Percentiles rank a stretch among this genome's conserved stretches.
Conservation (phyloP, 2,888 invertebrate species). For the Rhagophthalmus giganteus region DNA sequence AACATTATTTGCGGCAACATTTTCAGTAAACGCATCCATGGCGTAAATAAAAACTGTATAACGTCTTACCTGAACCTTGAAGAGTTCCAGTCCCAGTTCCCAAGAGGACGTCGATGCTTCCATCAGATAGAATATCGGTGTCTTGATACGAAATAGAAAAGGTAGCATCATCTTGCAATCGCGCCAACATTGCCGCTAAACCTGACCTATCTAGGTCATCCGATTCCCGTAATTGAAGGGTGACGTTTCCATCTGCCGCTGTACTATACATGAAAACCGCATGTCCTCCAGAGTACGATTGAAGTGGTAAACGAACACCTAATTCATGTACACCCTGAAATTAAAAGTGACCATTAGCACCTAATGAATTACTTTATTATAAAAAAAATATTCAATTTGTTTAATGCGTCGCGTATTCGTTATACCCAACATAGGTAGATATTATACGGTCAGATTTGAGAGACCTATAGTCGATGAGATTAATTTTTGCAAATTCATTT, state of each 20-base stretch:
- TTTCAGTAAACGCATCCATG: neutral
- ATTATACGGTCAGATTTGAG: too few relatives aligned
- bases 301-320: slow-evolving; percentile 58
- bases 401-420: too few relatives aligned
- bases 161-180: slow-evolving; percentile 65
- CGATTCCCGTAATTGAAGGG: slow-evolving; percentile 66
- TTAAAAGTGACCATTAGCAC: neutral
- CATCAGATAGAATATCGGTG: slow-evolving; percentile 72
- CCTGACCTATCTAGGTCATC: slow-evolving; percentile 56
- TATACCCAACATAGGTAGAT: too few relatives aligned
- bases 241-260: slow-evolving; percentile 66
- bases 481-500: too few relatives aligned
- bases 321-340: slow-evolving; percentile 54
- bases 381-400: too few relatives aligned
- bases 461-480: too few relatives aligned
- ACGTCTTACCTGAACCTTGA: slow-evolving; percentile 45
- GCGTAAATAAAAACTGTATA: slow-evolving; percentile 10
- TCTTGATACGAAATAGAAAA: slow-evolving; percentile 76
- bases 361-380: too few relatives aligned
- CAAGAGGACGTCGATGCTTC: slow-evolving; percentile 59
- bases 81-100: slow-evolving; percentile 63
- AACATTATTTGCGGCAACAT: neutral
- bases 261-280: slow-evolving; percentile 73
- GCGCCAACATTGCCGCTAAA: slow-evolving; percentile 56
- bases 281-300: slow-evolving; percentile 61